These are phyloP conservation scores for Mustela lutreola DNA, from an alignment of 2,113 vertebrate genomes.

Conservation along the genomic window DNA sequence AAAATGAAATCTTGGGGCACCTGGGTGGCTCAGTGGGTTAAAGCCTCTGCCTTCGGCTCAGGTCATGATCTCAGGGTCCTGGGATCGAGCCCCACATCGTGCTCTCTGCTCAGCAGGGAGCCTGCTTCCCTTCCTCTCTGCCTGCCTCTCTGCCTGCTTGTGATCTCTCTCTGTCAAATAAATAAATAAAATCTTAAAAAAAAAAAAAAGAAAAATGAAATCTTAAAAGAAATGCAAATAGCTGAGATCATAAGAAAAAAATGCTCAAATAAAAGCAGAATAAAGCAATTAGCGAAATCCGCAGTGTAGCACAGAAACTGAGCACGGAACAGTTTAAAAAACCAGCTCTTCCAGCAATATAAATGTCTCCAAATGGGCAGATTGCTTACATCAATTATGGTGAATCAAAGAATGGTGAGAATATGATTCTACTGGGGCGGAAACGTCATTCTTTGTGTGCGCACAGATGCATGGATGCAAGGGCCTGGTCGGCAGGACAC, in stretches of 20 bases:
- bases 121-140: no score
- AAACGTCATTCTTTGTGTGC: neutral
- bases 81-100: no score
- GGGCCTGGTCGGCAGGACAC: no score
- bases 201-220: neutral
- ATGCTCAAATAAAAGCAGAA: neutral
- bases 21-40: no score
- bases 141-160: no score
- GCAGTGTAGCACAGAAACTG: neutral
- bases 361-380: neutral
- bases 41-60: no score
- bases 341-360: neutral
- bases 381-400: neutral
- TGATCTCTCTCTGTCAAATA: no score
- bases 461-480: no score
- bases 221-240: neutral
- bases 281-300: neutral
- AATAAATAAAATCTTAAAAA: neutral
- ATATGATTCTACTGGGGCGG: neutral
- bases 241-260: neutral
- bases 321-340: neutral
- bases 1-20: neutral
- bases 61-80: no score
- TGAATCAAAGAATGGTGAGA: neutral
- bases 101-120: no score